Evolutionary conservation across 2,888 invertebrate species (phyloP), one percentile per base, ranked within the genome.

Genomic region (Lampropteryx suffumata): DNA sequence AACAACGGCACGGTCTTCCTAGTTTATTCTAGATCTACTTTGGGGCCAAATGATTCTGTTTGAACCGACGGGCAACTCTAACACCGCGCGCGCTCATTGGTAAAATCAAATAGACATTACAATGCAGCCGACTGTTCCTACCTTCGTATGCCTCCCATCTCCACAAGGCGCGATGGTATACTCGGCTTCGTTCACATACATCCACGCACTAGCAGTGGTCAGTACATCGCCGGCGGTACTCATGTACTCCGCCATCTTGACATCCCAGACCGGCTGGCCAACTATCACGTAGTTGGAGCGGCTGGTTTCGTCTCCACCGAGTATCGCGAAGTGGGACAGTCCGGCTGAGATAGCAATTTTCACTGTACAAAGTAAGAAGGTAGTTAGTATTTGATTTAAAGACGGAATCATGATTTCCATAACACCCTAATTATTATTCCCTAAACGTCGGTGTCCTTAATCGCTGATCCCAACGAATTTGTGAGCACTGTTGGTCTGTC

Each of bases 271-370:
- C 0, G 94, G 93, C 59, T 91, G 90, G 0, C 94, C 94, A 3
- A 92, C 89, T 24, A 93, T 84, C 2, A 93, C 90, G 67, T 92
- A 94, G 70, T 92, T 87, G 0, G 92, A 90, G 49, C 82, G 84
- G 1, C 71, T 76, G 59, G 73, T 64, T 35, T 12, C 24, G 26
- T 91, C 79, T 0, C 73, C 76, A 1, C 82, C 82, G 48, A 94
- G 91, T 4, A 93, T 81, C 0, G 92, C 91, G 65, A 93, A 94
- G 35, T 89, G 81, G 6, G 90, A 84, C 37, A 84, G 76, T 0
- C 94, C 94, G 5, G 92, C 92, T 3, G 93, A 89, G 59, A 94
- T 92, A 0, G 93, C 92, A 33, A 94, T 76, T 83, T 94, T 94
- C 0, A 94, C 93, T 93, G 65, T 6, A n/a, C n/a, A n/a, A n/a